These are phyloP conservation scores for Mionectes olivaceus DNA, from an alignment of 2,797 vertebrate species.

Conservation along the genomic window DNA sequence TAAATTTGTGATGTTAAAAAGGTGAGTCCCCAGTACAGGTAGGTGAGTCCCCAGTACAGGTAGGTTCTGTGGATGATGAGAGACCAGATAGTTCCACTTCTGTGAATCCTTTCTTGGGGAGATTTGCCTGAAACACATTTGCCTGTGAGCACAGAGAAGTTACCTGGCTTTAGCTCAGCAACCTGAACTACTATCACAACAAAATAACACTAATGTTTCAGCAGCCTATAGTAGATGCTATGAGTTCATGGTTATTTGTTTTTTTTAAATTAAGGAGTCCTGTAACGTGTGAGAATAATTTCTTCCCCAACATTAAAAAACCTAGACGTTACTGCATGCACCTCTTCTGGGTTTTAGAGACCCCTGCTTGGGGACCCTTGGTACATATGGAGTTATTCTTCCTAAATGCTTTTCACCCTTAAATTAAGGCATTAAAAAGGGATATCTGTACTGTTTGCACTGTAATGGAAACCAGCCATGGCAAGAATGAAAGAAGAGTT, in stretches of 20 bases:
- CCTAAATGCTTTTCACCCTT: background rate
- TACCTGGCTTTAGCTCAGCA: background rate
- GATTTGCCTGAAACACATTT: background rate
- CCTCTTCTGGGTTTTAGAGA: background rate
- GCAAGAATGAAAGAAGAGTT: background rate
- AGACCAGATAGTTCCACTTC: background rate
- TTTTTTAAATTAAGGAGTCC: background rate
- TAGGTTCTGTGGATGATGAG: background rate
- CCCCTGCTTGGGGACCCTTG: background rate
- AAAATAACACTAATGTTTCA: background rate
- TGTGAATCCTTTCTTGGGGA: background rate
- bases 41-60: background rate
- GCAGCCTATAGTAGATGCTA: background rate
- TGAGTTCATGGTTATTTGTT: background rate
- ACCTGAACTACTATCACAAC: background rate
- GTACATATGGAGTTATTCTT: background rate
- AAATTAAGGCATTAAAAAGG: background rate
- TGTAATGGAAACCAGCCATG: background rate
- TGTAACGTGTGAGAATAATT: background rate
- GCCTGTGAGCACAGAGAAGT: rapidly evolving
- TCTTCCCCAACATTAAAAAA: background rate
- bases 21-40: background rate
- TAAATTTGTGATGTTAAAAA: background rate
- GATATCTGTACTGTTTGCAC: background rate
- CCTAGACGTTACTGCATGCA: background rate